These are phyloP conservation scores for Drosophila mettleri DNA, from an alignment of 2,888 invertebrate species.

Conservation along the genomic window DNA sequence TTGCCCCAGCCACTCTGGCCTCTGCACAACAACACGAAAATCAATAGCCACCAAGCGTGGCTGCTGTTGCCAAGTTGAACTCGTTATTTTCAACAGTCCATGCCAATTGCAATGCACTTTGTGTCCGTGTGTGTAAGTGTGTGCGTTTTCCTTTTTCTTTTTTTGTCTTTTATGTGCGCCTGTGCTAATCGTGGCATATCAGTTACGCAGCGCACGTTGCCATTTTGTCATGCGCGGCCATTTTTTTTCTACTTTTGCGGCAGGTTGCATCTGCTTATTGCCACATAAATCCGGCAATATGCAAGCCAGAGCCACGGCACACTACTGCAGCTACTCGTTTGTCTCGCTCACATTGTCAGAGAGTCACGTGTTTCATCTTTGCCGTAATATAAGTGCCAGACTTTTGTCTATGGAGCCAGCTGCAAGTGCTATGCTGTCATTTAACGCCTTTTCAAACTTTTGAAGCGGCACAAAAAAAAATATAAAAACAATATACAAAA, in stretches of 20 bases:
- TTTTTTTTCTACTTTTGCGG: constrained; percentile 45
- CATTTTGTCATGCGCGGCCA: constrained; percentile 50
- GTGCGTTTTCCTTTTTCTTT: constrained; percentile 4
- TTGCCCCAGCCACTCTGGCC: too few relatives aligned
- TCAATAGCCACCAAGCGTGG: constrained; percentile 57
- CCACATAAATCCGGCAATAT: constrained; percentile 76
- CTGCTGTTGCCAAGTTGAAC: constrained; percentile 43
- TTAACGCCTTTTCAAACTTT: constrained; percentile 41
- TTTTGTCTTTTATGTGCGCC: constrained; percentile 20
- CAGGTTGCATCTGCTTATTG: constrained; percentile 77
- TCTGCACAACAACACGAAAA: constrained; percentile 36
- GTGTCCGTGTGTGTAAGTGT: constrained; percentile 1
- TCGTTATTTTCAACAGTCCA: constrained; percentile 64
- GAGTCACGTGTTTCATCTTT: constrained; percentile 73
- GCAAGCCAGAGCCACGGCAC: constrained; percentile 53
- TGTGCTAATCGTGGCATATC: constrained; percentile 72
- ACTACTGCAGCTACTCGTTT: constrained; percentile 43
- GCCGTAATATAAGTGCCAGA: constrained; percentile 60
- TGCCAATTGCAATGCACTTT: constrained; percentile 61
- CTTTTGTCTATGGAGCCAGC: constrained; percentile 37
- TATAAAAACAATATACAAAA: constrained; percentile 37
- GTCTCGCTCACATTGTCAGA: constrained; percentile 24
- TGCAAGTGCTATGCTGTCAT: constrained; percentile 42
- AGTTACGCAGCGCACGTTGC: constrained; percentile 73
- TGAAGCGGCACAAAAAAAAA: constrained; percentile 9